phyloP scores from a whole-genome alignment of 2,797 vertebrate genomes.

The Neosilurus mollespiculum region DNA sequence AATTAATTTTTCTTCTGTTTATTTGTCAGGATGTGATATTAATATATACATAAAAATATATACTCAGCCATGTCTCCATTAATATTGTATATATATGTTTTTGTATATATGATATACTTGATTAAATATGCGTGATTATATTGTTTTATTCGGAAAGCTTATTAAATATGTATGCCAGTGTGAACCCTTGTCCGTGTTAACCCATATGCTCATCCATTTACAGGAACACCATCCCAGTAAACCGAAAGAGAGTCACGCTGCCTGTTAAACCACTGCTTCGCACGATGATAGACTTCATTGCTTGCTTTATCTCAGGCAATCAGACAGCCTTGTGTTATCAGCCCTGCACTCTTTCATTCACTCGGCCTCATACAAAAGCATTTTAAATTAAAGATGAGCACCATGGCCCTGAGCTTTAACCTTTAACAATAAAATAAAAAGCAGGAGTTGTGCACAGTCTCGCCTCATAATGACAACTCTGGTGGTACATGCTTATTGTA shows the following conservation, averaged over 20 bases:
- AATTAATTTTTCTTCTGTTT: not conserved
- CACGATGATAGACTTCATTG: slow-evolving; percentile 43
- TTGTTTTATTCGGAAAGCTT: not conserved
- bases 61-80: too few relatives aligned
- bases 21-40: not conserved
- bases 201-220: not conserved
- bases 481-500: not conserved
- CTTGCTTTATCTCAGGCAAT: not conserved
- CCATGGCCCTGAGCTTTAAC: slow-evolving; percentile 8
- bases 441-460: not conserved
- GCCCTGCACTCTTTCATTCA: not conserved
- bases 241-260: not conserved
- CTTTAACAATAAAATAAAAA: not conserved
- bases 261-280: slow-evolving; percentile 56
- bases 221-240: slow-evolving; percentile 26
- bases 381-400: slow-evolving; percentile 28
- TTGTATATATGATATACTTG: not conserved
- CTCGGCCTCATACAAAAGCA: not conserved
- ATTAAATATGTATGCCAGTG: not conserved
- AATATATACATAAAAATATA: not conserved
- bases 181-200: not conserved
- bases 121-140: slow-evolving; percentile 22
- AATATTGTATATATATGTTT: too few relatives aligned
- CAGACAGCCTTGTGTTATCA: not conserved
- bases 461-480: not conserved